phyloP scores from a whole-genome alignment of 30 jellyfish, hydroid and myxozoan species.

The Catostylus mosaicus region DNA sequence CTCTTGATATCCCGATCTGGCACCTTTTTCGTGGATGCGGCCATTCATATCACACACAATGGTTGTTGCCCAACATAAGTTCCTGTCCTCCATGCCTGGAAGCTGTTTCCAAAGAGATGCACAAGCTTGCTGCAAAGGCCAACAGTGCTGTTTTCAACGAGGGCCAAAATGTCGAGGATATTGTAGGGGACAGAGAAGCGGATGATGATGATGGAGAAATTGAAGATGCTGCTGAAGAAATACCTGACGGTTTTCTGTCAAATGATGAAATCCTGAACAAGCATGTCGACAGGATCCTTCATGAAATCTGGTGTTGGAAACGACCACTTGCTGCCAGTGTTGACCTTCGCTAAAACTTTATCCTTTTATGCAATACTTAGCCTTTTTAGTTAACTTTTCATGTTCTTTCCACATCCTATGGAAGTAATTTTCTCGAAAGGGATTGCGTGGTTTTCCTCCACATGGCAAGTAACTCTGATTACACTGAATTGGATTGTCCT shows the following conservation, averaged over 20 bases:
- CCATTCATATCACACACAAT: background rate
- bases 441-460: no score
- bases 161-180: background rate
- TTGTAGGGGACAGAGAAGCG: background rate
- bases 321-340: constrained; percentile 17
- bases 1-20: background rate
- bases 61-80: constrained; percentile 6
- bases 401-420: no score
- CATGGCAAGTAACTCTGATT: no score
- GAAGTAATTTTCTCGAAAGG: no score
- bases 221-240: no score
- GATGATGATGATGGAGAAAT: background rate
- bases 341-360: no score
- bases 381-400: no score
- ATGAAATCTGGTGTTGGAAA: constrained; percentile 2
- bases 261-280: constrained; percentile 3
- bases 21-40: background rate
- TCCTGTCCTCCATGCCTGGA: background rate
- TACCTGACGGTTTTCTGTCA: background rate
- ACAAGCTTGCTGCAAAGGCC: constrained; percentile 11
- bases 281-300: constrained; percentile 3
- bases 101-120: background rate
- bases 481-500: no score
- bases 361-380: no score
- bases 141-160: background rate